Evolutionary conservation across 2,113 vertebrate species (phyloP).

Genomic region (Phalacrocorax brasilianus): DNA sequence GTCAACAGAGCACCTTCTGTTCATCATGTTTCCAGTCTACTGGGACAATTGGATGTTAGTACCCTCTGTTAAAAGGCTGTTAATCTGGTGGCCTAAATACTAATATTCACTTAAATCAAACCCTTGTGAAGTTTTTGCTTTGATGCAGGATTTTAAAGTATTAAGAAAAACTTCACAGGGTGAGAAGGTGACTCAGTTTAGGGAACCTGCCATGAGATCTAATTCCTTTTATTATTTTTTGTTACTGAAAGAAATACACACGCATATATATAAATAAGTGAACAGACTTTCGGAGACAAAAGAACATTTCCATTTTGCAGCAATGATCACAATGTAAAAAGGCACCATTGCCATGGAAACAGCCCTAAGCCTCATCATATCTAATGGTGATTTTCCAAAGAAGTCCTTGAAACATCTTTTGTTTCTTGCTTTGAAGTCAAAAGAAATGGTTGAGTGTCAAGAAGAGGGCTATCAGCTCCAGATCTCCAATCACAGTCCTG

Average conservation of each 20-base stretch:
- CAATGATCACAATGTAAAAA: constrained; percentile 71
- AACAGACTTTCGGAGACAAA: constrained; percentile 68
- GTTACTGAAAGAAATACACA: constrained; percentile 5
- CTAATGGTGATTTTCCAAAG: constrained; percentile 71
- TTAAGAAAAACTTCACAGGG: constrained; percentile 6
- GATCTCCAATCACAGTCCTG: neutral
- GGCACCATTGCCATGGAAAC: constrained; percentile 75
- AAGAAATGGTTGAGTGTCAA: constrained; percentile 46
- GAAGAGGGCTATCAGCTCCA: constrained; percentile 39
- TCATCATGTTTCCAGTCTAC: neutral
- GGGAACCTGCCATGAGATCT: constrained; percentile 33
- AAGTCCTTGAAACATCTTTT: constrained; percentile 74
- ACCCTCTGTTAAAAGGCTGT: neutral
- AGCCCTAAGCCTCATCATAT: constrained; percentile 59
- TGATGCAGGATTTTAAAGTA: constrained; percentile 41
- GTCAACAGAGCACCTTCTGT: neutral
- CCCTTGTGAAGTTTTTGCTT: constrained; percentile 4
- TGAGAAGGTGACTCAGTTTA: constrained; percentile 20
- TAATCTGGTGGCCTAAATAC: constrained; percentile 1
- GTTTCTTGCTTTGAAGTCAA: constrained; percentile 70
- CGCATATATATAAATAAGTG: constrained; percentile 46
- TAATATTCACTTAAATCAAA: constrained; percentile 40
- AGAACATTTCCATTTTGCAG: constrained; percentile 71
- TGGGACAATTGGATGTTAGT: neutral
- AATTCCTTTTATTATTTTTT: constrained; percentile 44